phyloP scores from a whole-genome alignment of 2,113 vertebrate species.

The Setophaga kirtlandii region DNA sequence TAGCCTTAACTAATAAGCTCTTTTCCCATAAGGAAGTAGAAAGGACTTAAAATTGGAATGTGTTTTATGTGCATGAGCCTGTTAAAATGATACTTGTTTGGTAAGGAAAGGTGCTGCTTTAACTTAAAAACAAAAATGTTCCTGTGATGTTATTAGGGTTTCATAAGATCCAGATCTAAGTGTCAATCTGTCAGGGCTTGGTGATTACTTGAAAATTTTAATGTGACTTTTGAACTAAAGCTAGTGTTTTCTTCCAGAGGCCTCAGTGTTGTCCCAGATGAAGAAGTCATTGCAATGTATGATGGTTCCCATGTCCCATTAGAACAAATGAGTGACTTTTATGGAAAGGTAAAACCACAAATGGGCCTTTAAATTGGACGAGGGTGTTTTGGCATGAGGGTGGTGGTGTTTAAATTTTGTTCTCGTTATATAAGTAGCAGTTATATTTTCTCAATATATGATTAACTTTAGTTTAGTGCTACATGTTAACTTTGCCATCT shows the following conservation, averaged over 20 bases:
- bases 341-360: constrained; percentile 87
- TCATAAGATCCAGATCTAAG: not conserved
- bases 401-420: not conserved
- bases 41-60: constrained; percentile 15
- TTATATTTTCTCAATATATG: no score
- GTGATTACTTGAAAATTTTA: not conserved
- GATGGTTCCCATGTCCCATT: constrained; percentile 93
- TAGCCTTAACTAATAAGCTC: not conserved
- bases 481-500: not conserved
- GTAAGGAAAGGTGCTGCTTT: not conserved
- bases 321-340: constrained; percentile 98
- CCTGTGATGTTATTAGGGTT: not conserved
- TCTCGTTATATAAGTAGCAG: not conserved
- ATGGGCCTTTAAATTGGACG: not conserved
- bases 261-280: constrained; percentile 89
- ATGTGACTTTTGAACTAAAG: not conserved
- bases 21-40: constrained; percentile 11
- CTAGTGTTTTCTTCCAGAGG: constrained; percentile 78
- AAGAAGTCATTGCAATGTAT: constrained; percentile 97
- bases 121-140: not conserved
- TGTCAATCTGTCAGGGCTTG: not conserved
- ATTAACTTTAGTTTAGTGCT: not conserved
- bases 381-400: not conserved
- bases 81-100: constrained; percentile 15
- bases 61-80: not conserved